These are phyloP conservation scores for Lasioglossum pauxillum DNA, from an alignment of 2,888 invertebrate genomes.

Conservation along the genomic window DNA sequence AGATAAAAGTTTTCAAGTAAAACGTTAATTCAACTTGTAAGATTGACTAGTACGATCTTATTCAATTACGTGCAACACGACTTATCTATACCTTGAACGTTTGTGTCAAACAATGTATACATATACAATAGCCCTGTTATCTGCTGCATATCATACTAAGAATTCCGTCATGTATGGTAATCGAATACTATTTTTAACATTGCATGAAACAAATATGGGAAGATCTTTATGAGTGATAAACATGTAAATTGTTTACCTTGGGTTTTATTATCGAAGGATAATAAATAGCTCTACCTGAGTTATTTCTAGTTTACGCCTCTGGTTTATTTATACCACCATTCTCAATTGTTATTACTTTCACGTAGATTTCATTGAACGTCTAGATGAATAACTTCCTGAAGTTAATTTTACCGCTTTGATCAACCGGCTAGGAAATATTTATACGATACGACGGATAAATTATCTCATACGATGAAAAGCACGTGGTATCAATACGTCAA, in stretches of 20 bases:
- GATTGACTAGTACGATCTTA: constrained; percentile 13
- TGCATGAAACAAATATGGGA: background rate
- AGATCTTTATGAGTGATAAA: background rate
- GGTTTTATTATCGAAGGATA: background rate
- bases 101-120: background rate
- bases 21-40: background rate
- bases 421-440: background rate
- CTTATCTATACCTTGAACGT: background rate
- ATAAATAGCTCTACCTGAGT: background rate
- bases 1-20: background rate
- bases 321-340: background rate
- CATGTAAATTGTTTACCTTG: background rate
- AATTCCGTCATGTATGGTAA: background rate
- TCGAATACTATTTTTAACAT: constrained; percentile 13
- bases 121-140: background rate
- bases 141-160: background rate
- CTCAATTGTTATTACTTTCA: background rate
- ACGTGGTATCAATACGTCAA: background rate
- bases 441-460: background rate
- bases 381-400: background rate
- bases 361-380: no score
- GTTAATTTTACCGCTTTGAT: background rate
- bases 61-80: background rate
- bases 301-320: background rate
- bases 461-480: background rate